Percentiles rank a stretch among this genome's conserved stretches.
Evolutionary conservation across 2,888 invertebrate species (phyloP).

Genomic region (Pteria penguin): DNA sequence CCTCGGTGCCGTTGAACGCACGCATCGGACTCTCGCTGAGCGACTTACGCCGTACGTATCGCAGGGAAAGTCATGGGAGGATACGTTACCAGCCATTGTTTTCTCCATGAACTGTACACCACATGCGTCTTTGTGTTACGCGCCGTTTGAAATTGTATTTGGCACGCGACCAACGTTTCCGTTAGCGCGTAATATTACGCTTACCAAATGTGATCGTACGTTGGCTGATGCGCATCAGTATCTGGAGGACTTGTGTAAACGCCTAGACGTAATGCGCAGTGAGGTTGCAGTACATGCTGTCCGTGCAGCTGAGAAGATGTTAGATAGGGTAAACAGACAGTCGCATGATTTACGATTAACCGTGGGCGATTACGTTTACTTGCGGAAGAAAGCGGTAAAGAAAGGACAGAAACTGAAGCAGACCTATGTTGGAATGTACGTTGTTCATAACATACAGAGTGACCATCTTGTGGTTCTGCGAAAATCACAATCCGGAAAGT

Average conservation of each 20-base stretch:
- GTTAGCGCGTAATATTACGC: too few species aligned
- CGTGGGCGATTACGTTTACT: too few species aligned
- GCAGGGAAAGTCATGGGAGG: not conserved
- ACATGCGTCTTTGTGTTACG: not conserved
- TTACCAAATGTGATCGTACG: too few species aligned
- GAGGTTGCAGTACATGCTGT: not conserved
- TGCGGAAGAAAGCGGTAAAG: not conserved
- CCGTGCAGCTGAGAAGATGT: not conserved
- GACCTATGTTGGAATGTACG: not conserved
- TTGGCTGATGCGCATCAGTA: not conserved
- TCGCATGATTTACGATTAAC: too few species aligned
- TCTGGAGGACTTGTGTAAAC: not conserved
- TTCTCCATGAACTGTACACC: not conserved
- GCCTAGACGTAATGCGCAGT: not conserved
- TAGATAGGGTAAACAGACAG: not conserved
- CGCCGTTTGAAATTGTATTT: not conserved
- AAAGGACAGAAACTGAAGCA: not conserved
- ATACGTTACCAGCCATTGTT: not conserved
- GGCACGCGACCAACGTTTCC: not conserved
- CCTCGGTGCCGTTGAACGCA: not conserved
- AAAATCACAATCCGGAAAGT: not conserved
- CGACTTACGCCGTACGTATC: conserved; percentile 1
- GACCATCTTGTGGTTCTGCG: not conserved
- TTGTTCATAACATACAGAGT: not conserved
- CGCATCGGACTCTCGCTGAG: not conserved